phyloP scores from a whole-genome alignment of 1,140 invertebrate species.

The Hylaeus anthracinus region DNA sequence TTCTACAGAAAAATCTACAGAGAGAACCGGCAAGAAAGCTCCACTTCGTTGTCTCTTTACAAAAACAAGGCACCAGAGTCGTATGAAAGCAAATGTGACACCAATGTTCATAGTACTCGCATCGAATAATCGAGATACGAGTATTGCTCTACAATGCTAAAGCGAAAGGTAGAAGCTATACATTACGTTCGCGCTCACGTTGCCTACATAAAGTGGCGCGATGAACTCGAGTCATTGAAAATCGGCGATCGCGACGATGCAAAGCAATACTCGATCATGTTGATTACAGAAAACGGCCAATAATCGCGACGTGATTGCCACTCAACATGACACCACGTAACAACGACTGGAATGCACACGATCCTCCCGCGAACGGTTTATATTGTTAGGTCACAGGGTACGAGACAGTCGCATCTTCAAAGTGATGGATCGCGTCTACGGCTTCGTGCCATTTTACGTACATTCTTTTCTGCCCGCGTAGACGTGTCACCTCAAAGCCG shows the following conservation, averaged over 20 bases:
- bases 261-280: slow-evolving; percentile 24
- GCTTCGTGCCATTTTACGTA: background rate
- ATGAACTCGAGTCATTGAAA: background rate
- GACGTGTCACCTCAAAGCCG: background rate
- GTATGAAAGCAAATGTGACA: background rate
- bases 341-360: background rate
- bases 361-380: background rate
- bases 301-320: slow-evolving; percentile 28
- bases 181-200: background rate
- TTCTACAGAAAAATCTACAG: too few relatives aligned
- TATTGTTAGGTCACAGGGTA: background rate
- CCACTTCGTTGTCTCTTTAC: too few relatives aligned
- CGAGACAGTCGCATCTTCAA: slow-evolving; percentile 1
- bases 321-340: slow-evolving; percentile 16
- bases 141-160: background rate
- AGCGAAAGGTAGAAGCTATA: background rate
- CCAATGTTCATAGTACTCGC: background rate
- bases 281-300: slow-evolving; percentile 13
- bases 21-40: too few relatives aligned
- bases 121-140: background rate
- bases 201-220: background rate
- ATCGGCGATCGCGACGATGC: background rate
- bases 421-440: background rate
- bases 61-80: background rate
- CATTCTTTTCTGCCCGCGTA: background rate